These are phyloP conservation scores for Epiperipatus broadwayi DNA, from an alignment of 2,888 invertebrate genomes.

Conservation along the genomic window DNA sequence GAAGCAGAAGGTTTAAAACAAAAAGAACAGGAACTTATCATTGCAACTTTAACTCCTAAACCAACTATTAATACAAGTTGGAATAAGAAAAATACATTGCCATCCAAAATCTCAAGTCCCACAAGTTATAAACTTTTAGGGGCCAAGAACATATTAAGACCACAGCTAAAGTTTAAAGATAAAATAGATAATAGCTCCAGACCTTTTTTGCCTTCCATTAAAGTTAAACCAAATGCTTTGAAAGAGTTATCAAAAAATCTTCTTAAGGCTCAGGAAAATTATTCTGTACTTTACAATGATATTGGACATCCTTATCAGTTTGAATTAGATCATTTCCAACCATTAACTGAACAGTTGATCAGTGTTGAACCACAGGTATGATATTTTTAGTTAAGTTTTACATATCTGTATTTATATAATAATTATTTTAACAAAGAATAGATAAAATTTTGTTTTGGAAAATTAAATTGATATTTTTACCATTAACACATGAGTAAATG, in stretches of 20 bases:
- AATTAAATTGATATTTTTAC: slow-evolving; percentile 6
- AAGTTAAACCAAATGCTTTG: slow-evolving; percentile 65
- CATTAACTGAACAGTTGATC: slow-evolving; percentile 35
- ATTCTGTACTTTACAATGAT: too few species aligned
- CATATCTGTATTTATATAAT: slow-evolving; percentile 9
- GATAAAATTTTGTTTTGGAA: slow-evolving; percentile 9
- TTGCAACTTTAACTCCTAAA: slow-evolving; percentile 18
- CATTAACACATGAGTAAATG: neutral
- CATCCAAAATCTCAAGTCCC: slow-evolving; percentile 40
- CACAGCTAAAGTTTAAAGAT: slow-evolving; percentile 64
- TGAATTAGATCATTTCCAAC: slow-evolving; percentile 54
- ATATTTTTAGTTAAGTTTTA: neutral
- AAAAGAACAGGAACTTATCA: slow-evolving; percentile 23
- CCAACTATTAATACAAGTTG: slow-evolving; percentile 24
- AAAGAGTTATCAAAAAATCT: too few species aligned
- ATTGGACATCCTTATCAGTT: slow-evolving; percentile 63
- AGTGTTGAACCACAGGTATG: slow-evolving; percentile 24
- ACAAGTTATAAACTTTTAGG: slow-evolving; percentile 38
- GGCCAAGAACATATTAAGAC: slow-evolving; percentile 36
- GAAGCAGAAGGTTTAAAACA: slow-evolving; percentile 29
- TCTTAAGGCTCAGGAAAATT: too few species aligned
- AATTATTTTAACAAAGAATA: neutral
- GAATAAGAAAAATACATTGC: slow-evolving; percentile 21
- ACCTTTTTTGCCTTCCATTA: slow-evolving; percentile 64
- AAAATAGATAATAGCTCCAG: slow-evolving; percentile 57